Base-by-base conservation (phyloP, 2,888 invertebrate species). In the Alloscopus bannaensis region DNA sequence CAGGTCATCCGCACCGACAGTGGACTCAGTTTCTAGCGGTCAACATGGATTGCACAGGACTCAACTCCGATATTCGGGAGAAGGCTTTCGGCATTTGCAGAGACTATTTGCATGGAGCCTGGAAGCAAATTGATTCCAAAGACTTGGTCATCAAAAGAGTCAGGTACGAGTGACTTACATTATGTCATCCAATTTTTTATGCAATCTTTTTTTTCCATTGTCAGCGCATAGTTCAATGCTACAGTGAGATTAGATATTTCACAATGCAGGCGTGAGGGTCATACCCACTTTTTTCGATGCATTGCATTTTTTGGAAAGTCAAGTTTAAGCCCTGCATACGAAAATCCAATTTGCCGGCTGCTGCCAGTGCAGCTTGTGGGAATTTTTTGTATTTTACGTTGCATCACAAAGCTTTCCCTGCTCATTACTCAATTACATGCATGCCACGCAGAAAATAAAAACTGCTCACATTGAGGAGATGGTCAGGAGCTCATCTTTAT, bases 101-200 rank as follows among this genome's bases (percentile, higher is more conserved):
- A 85, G 95, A 96, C 89, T 97, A 95, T 88, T 91, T 97, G 62
- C 93, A 94, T 85, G 97, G 97, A 0, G 93, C 94, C 3, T 97
- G 97, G 97, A 95, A 95, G 89, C 92, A 92, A 29, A 94, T 96
- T 28, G 92, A 93, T 8, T 90, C 94, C 0, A 90, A 93, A 11
- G 94, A 94, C 79, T 92, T 97, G 86, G 91, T 93, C 31, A 93
- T 96, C 80, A 94, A 93, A 86, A 91, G 94, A 86, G 94, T 97
- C 88, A 96, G 95, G 96, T 96, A 64, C 62, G 69, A 16, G 4
- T 8, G 2, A 40, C 62, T 36, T 22, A n/a, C 20, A n/a, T 47
- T 47, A n/a, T n/a, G n/a, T n/a, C n/a, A 8, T n/a, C 50, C 18
- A 4, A 47, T 47, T 47, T 47, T 8, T 18, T 47, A 36, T 8